Base-by-base conservation (phyloP, 2,888 invertebrate genomes). In the Eumacrocentrus americanus region DNA sequence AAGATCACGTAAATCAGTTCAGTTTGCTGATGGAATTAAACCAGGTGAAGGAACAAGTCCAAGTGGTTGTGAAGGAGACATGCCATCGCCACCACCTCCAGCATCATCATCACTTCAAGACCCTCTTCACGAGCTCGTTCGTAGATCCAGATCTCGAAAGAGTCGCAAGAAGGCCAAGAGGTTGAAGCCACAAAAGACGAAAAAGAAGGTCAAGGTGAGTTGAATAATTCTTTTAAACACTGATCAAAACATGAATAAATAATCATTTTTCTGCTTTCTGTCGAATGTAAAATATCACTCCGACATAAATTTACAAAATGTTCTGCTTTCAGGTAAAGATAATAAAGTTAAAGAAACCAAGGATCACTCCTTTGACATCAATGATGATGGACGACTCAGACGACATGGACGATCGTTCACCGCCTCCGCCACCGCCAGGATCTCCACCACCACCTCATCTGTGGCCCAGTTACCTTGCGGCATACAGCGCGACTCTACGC, bases 1-100 rank as follows among this genome's bases (percentile, higher is more conserved):
- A 11, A 57, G 63, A 6, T 50, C 55, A 14, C 50, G 60, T 12
- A 84, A 85, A 67, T 81, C 80, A 5, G 87, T 88, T 2, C 84
- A 84, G 67, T 88, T 88, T 70, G 86, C 87, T 2, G 87, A 87
- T 72, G 87, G 87, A 2, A 79, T 87, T 14, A 81, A 82, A 60
- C 87, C 87, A 0, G 87, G 85, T 0, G 85, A 85, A 67, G 85
- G 85, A 1, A 85, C 85, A 1, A 85, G 85, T 58, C 84, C 85
- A 0, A 85, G 85, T 23, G 85, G 83, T 1, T 85, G 84, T 1
- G 86, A 87, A 68, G 84, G 84, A 22, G 87, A 87, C 61, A 82
- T 86, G 69, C 83, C 84, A 0, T 87, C 87, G 1, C 86, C 88
- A 1, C 87, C 87, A 2, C 87, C 87, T 1, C 82, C 82, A 1